phyloP scores from a whole-genome alignment of 2,113 vertebrate species.

The Sphaerodactylus townsendi region DNA sequence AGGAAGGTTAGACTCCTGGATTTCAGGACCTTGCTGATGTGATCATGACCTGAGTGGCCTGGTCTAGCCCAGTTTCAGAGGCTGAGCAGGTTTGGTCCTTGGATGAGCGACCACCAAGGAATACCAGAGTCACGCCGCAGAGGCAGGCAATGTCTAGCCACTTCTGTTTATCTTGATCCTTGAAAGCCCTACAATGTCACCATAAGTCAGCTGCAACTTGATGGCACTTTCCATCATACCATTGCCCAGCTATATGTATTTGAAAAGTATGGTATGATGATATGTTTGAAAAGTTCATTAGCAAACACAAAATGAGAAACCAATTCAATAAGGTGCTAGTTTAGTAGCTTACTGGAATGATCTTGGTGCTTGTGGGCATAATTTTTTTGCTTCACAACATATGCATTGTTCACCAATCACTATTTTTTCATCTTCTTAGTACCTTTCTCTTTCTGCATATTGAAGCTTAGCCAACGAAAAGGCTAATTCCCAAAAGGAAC shows the following conservation, averaged over 20 bases:
- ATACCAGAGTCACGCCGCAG: too few species aligned
- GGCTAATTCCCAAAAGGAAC: neutral
- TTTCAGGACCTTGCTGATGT: constrained; percentile 1
- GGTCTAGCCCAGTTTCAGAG: too few species aligned
- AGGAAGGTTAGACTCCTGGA: constrained; percentile 8
- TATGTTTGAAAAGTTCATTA: neutral
- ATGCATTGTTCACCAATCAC: neutral
- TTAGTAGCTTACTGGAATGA: neutral
- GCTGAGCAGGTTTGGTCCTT: too few species aligned
- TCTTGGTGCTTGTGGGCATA: neutral
- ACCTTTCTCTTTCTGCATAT: neutral
- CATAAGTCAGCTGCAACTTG: too few species aligned
- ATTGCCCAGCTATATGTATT: neutral
- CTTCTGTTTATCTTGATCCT: too few species aligned
- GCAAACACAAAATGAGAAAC: neutral
- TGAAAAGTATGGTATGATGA: neutral
- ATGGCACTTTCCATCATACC: too few species aligned
- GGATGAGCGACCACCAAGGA: too few species aligned
- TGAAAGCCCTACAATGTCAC: too few species aligned
- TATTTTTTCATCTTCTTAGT: neutral
- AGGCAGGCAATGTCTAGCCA: too few species aligned
- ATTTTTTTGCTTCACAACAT: neutral
- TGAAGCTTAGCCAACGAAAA: neutral
- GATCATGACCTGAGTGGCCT: neutral
- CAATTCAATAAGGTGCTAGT: neutral